Conservation (phyloP, 1,140 invertebrate species). For the Atopsyche davidsoni region DNA sequence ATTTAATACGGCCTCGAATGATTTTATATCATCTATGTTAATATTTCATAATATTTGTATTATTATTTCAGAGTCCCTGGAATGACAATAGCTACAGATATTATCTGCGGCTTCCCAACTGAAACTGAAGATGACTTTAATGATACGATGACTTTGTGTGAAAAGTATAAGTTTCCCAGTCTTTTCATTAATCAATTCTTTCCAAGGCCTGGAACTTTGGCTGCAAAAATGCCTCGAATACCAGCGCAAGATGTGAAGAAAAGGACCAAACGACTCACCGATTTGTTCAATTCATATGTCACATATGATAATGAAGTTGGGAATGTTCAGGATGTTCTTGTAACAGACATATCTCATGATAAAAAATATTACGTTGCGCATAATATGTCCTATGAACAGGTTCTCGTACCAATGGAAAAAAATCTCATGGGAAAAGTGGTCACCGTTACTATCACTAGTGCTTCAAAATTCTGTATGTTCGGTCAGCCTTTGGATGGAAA, state of each 20-base stretch:
- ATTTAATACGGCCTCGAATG: too few species aligned
- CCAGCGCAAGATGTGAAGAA: constrained; percentile 83
- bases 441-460: constrained; percentile 66
- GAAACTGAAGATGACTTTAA: constrained; percentile 91
- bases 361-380: constrained; percentile 87
- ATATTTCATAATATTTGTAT: constrained; percentile 4
- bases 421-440: constrained; percentile 79
- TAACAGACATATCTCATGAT: constrained; percentile 92
- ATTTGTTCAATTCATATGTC: constrained; percentile 87
- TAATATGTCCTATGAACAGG: constrained; percentile 95
- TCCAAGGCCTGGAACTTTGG: constrained; percentile 90
- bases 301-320: constrained; percentile 76
- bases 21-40: not conserved
- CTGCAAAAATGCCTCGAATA: constrained; percentile 76
- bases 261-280: constrained; percentile 81
- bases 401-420: constrained; percentile 73
- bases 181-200: constrained; percentile 99
- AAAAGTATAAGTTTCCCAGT: constrained; percentile 85
- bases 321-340: constrained; percentile 71
- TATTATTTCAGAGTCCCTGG: constrained; percentile 61
- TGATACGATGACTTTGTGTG: constrained; percentile 78
- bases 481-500: constrained; percentile 58
- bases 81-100: constrained; percentile 94
- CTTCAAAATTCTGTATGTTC: constrained; percentile 83
- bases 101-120: constrained; percentile 98